phyloP scores from a whole-genome alignment of 2,797 vertebrate species.

The Typhlichthys subterraneus region DNA sequence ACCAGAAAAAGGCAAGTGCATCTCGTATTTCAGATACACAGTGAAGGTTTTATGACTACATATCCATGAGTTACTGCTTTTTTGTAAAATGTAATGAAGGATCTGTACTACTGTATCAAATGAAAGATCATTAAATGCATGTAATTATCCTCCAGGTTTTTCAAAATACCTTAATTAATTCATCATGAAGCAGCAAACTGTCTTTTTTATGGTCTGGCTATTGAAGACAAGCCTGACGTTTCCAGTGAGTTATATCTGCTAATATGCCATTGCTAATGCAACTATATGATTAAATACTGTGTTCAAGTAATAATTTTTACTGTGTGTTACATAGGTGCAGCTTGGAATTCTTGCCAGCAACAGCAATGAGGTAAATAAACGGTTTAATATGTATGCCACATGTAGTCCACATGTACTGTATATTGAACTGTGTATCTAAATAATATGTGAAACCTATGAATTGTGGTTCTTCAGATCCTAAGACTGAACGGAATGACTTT shows the following conservation, averaged over 20 bases:
- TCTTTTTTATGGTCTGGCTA: constrained; percentile 57
- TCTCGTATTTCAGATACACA: background rate
- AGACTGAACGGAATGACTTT: constrained; percentile 68
- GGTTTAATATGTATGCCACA: background rate
- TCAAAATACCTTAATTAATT: constrained; percentile 23
- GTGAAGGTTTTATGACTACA: background rate
- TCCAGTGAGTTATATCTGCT: constrained; percentile 61
- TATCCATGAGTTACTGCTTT: background rate
- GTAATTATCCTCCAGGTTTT: constrained; percentile 3
- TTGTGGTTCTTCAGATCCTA: constrained; percentile 56
- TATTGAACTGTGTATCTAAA: background rate
- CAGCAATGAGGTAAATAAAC: constrained; percentile 73
- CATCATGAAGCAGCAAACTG: constrained; percentile 62
- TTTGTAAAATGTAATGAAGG: background rate
- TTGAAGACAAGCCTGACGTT: constrained; percentile 59
- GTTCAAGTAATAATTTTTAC: background rate
- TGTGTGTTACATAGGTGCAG: constrained; percentile 58
- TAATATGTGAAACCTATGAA: background rate
- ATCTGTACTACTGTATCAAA: background rate
- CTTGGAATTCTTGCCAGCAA: constrained; percentile 76
- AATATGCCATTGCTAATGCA: background rate
- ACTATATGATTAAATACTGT: background rate
- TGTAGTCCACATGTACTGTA: background rate
- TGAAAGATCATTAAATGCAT: background rate
- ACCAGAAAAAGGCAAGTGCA: constrained; percentile 43